Conservation (phyloP, 2,888 invertebrate species). For the Vesta saturnalis region DNA sequence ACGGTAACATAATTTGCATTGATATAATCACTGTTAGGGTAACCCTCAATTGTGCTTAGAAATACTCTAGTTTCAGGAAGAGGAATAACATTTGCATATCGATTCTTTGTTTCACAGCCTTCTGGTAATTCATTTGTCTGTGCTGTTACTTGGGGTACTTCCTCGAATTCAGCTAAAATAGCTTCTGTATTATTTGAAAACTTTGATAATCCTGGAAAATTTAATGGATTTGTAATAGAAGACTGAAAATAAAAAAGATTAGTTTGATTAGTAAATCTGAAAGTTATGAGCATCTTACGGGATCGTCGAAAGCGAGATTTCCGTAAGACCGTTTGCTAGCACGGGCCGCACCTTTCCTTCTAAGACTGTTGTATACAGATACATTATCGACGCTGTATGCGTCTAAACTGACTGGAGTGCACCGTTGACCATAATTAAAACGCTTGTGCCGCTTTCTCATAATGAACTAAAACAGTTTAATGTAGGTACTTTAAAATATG, state of each 20-base stretch:
- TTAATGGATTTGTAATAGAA: conserved; percentile 78
- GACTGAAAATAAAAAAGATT: conserved; percentile 62
- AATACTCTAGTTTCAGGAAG: conserved; percentile 90
- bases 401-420: conserved; percentile 87
- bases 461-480: conserved; percentile 69
- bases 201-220: conserved; percentile 79
- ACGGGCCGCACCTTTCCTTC: conserved; percentile 78
- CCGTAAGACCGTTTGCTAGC: conserved; percentile 89
- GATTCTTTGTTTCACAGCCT: conserved; percentile 90
- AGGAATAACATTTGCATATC: conserved; percentile 95
- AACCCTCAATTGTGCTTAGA: conserved; percentile 75
- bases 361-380: conserved; percentile 80
- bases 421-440: conserved; percentile 85
- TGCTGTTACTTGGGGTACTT: conserved; percentile 82
- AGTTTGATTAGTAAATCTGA: not conserved
- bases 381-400: conserved; percentile 92
- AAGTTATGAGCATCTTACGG: conserved; percentile 67
- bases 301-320: conserved; percentile 91
- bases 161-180: conserved; percentile 83
- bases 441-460: conserved; percentile 85
- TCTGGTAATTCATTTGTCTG: conserved; percentile 84
- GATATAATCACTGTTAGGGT: conserved; percentile 87
- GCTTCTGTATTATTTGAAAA: conserved; percentile 76
- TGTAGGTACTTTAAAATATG: conserved; percentile 52
- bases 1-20: conserved; percentile 94